Conservation (phyloP, 1,140 invertebrate species). For the Pteromalus puparum region DNA sequence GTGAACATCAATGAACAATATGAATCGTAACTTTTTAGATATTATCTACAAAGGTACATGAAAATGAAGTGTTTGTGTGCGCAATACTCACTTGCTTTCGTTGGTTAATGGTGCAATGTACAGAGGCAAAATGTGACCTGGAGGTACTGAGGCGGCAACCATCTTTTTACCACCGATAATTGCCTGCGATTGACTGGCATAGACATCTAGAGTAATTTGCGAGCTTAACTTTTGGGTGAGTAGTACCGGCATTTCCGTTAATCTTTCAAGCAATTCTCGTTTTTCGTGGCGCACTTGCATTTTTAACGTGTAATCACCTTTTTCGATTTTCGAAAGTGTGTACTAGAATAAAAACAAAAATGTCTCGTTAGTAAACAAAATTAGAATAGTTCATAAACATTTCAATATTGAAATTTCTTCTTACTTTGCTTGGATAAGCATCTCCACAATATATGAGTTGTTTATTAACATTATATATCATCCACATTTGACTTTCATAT, state of each 20-base stretch:
- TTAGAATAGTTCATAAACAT: conserved; percentile 12
- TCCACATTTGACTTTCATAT: conserved; percentile 97
- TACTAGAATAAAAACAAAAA: conserved; percentile 80
- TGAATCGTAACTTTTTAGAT: neutral
- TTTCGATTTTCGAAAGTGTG: conserved; percentile 89
- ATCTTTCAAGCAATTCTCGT: conserved; percentile 89
- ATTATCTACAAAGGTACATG: neutral
- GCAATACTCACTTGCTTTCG: conserved; percentile 81
- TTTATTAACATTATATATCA: conserved; percentile 96
- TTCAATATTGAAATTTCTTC: conserved; percentile 21
- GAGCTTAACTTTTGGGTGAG: conserved; percentile 86
- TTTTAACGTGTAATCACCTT: conserved; percentile 94
- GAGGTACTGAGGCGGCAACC: conserved; percentile 77
- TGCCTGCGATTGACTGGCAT: conserved; percentile 80
- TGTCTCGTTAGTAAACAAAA: neutral
- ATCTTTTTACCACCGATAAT: conserved; percentile 88
- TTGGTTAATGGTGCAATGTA: conserved; percentile 85
- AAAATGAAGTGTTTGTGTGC: neutral
- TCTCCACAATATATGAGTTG: conserved; percentile 90
- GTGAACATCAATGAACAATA: neutral
- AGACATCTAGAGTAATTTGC: conserved; percentile 86
- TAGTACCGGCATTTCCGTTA: conserved; percentile 85
- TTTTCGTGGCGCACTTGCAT: conserved; percentile 94
- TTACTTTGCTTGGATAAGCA: conserved; percentile 90
- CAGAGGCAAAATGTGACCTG: conserved; percentile 80